Evolutionary conservation across 2,797 vertebrate genomes (phyloP).

Genomic region (Glyptemys insculpta): DNA sequence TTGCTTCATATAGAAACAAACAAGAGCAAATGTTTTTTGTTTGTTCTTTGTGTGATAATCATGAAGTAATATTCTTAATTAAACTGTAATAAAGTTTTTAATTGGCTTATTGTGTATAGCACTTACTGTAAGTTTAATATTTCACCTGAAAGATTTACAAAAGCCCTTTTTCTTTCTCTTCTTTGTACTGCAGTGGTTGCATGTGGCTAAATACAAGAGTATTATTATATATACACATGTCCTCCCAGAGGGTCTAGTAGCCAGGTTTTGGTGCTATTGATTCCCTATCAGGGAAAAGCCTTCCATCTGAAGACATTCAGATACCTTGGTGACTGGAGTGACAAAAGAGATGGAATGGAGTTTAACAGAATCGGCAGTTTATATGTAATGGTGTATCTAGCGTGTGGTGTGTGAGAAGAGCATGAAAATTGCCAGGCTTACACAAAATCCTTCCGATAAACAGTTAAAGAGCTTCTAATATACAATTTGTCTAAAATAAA

Average conservation of each 20-base stretch:
- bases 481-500: background rate
- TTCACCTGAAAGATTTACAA: conserved; percentile 26
- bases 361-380: background rate
- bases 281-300: conserved; percentile 14
- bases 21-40: conserved; percentile 34
- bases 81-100: conserved; percentile 47
- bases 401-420: background rate
- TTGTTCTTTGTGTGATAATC: background rate
- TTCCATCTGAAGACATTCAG: background rate
- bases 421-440: background rate
- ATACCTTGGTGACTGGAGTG: background rate
- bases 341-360: background rate
- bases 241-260: background rate
- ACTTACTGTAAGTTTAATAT: conserved; percentile 46
- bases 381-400: background rate
- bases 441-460: background rate
- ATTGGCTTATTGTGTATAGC: conserved; percentile 45
- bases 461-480: background rate
- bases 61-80: conserved; percentile 51
- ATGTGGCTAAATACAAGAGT: conserved; percentile 44
- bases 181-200: conserved; percentile 7
- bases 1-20: background rate
- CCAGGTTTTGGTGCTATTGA: conserved; percentile 21
- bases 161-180: conserved; percentile 16
- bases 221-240: background rate